Evolutionary conservation across 2,797 vertebrate genomes (phyloP).

Genomic region (Chelmon rostratus): DNA sequence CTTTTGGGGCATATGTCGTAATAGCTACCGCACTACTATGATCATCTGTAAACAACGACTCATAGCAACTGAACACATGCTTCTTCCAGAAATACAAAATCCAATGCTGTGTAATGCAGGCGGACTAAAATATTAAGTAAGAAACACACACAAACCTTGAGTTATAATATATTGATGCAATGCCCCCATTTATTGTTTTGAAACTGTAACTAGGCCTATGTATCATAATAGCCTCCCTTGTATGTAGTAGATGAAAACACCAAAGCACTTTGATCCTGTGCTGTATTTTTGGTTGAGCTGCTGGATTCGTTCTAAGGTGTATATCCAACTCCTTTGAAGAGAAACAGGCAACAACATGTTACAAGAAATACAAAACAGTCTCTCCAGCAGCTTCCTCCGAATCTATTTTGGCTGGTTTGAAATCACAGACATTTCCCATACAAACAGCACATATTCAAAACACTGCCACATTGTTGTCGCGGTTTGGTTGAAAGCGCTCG

Average conservation of each 20-base stretch:
- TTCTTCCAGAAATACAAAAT: slow-evolving; percentile 26
- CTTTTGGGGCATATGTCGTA: slow-evolving; percentile 22
- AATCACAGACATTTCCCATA: slow-evolving; percentile 17
- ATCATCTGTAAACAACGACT: slow-evolving; percentile 19
- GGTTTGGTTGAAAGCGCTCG: slow-evolving; percentile 26
- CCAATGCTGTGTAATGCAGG: background rate
- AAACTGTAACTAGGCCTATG: slow-evolving; percentile 46
- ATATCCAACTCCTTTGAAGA: slow-evolving; percentile 60
- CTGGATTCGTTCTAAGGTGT: slow-evolving; percentile 53
- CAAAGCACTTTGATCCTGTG: slow-evolving; percentile 62
- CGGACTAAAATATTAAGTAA: slow-evolving; percentile 29
- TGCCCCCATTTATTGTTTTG: slow-evolving; percentile 49
- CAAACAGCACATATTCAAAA: slow-evolving; percentile 31
- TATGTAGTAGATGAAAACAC: slow-evolving; percentile 57
- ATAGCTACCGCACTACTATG: background rate
- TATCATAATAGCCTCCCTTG: slow-evolving; percentile 35
- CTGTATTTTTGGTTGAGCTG: slow-evolving; percentile 48
- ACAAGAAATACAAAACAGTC: slow-evolving; percentile 44
- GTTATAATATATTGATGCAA: slow-evolving; percentile 58
- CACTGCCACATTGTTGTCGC: background rate
- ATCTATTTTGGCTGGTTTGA: slow-evolving; percentile 20
- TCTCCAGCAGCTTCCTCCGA: slow-evolving; percentile 15
- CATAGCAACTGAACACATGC: slow-evolving; percentile 29
- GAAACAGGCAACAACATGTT: slow-evolving; percentile 67
- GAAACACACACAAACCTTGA: slow-evolving; percentile 3